Base-by-base conservation (phyloP, 2,113 vertebrate species). In the Dunckerocampus dactyliophorus region DNA sequence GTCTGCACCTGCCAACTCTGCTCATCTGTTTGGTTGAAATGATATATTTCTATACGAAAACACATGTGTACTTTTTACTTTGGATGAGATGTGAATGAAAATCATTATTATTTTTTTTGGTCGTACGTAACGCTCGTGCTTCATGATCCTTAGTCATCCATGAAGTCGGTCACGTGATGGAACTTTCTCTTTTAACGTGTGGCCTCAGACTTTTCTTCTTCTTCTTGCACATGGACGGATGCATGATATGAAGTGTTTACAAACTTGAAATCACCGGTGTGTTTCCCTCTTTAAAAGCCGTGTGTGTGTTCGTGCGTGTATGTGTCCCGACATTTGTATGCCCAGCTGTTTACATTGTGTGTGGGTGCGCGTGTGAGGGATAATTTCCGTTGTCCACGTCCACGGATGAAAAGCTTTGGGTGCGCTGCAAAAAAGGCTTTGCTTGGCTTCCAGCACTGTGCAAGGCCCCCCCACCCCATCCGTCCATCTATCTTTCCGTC, bases 191-290 rank as follows among this genome's bases (percentile, higher is more conserved):
- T 39, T 39, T 13, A 42, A 42, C 2, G 62, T 59, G 74, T 72
- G 79, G 72, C 68, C 78, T 84, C 68, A 8, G 81, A 58, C 79
- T 75, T 77, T 79, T 83, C 79, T 82, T 71, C 71, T 81, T 88
- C 76, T 84, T 85, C 73, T 78, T 88, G 86, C 88, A 87, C 89
- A 91, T 39, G 79, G 90, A 83, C 86, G 92, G 79, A 89, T 89
- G 87, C 88, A 91, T 90, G 82, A 88, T 89, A 83, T 85, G 85
- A 77, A 82, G 87, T 90, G 86, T 88, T 89, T 92, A 92, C 85
- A 88, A 75, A 88, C 85, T 88, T 89, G 87, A 88, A 88, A 72
- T 69, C 85, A 74, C 86, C 77, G 82, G 65, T 85, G 85, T 85
- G 86, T 80, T 79, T 83, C 71, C 68, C 79, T 79, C 24, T 28